These are phyloP conservation scores for Myripristis jacobus DNA, from an alignment of 2,797 vertebrate genomes.

Conservation along the genomic window DNA sequence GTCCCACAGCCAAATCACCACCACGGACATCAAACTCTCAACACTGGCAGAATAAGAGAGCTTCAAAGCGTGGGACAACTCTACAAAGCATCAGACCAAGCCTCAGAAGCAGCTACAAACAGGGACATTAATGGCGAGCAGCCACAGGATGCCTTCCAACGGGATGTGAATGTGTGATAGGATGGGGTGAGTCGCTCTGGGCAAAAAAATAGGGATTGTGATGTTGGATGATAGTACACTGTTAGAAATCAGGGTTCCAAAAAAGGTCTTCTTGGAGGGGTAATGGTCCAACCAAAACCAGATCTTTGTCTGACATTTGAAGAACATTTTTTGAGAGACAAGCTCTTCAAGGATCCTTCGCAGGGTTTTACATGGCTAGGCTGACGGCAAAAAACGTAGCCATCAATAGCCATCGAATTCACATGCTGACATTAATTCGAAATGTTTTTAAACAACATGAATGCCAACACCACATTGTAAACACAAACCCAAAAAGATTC, in stretches of 20 bases:
- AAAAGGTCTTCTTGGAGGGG: conserved; percentile 15
- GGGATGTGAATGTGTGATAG: conserved; percentile 45
- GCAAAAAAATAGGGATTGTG: conserved; percentile 23
- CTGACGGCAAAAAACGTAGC: no score
- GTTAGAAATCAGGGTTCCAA: conserved; percentile 17
- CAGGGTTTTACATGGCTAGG: no score
- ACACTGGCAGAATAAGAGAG: conserved; percentile 45
- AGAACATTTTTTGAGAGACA: not conserved
- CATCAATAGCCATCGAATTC: no score
- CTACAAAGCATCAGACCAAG: conserved; percentile 61
- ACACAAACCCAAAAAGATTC: no score
- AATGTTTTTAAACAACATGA: no score
- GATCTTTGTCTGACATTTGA: conserved; percentile 10
- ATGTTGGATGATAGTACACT: conserved; percentile 25
- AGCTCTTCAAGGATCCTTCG: no score
- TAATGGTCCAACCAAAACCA: not conserved
- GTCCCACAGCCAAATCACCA: conserved; percentile 36
- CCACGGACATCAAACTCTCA: conserved; percentile 33
- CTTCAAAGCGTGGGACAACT: conserved; percentile 65
- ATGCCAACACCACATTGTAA: no score
- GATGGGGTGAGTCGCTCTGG: conserved; percentile 17
- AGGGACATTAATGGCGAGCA: conserved; percentile 47
- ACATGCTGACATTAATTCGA: no score
- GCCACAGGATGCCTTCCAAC: conserved; percentile 39
- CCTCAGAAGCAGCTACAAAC: conserved; percentile 68